A percentile compares a stretch with the other conserved stretches of the same genome.
Evolutionary conservation across 2,797 vertebrate genomes (phyloP).

Genomic region (Notoglanidium macrostoma): DNA sequence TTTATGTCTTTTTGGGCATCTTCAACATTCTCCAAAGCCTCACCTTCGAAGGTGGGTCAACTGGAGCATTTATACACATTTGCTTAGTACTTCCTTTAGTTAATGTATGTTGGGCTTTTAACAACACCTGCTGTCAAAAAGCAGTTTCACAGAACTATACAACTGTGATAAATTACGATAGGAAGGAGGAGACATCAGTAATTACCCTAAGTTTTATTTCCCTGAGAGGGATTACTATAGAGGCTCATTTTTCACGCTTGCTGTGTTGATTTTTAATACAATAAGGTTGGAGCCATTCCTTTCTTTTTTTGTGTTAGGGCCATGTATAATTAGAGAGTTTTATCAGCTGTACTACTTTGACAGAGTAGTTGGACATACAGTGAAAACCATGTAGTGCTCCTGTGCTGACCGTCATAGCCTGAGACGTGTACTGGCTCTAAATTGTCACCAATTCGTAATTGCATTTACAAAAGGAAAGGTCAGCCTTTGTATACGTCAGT

Average conservation of each 20-base stretch:
- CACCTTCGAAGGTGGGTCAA: too few relatives aligned
- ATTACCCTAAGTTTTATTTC: conserved; percentile 17
- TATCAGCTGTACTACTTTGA: not conserved
- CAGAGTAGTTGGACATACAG: not conserved
- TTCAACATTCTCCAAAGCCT: too few relatives aligned
- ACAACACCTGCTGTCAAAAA: conserved; percentile 6
- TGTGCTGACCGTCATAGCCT: not conserved
- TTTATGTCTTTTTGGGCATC: too few relatives aligned
- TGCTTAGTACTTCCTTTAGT: too few relatives aligned
- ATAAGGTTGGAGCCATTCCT: not conserved
- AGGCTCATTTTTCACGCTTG: conserved; percentile 18
- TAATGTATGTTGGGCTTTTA: not conserved
- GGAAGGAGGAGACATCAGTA: not conserved
- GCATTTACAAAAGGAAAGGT: conserved; percentile 16
- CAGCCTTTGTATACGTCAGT: not conserved
- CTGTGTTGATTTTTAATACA: conserved; percentile 9
- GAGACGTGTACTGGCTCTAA: not conserved
- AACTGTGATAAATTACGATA: not conserved
- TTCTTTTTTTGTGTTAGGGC: not conserved
- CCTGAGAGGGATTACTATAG: conserved; percentile 11
- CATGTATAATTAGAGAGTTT: conserved; percentile 3
- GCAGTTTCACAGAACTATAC: not conserved
- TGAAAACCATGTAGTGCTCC: not conserved
- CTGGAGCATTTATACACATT: too few relatives aligned
- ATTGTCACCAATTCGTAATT: conserved; percentile 17